These are phyloP conservation scores for Bubo bubo DNA, from an alignment of 2,113 vertebrate genomes.

Conservation along the genomic window DNA sequence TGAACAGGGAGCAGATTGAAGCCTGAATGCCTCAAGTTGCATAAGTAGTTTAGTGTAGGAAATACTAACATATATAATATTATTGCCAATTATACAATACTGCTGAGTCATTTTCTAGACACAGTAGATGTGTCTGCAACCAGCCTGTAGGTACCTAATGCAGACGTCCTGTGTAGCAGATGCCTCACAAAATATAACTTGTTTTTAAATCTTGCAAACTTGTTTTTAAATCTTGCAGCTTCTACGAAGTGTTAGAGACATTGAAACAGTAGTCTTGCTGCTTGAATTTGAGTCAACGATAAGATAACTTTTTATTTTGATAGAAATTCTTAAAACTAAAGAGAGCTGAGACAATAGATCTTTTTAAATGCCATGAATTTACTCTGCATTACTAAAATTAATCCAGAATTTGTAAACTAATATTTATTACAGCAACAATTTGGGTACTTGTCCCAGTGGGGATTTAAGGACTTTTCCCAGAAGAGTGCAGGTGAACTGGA, in stretches of 20 bases:
- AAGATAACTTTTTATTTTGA: neutral
- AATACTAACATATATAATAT: neutral
- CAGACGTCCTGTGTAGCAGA: rapidly evolving
- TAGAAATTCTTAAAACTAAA: neutral
- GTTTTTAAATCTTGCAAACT: neutral
- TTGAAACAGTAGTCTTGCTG: neutral
- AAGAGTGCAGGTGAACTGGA: neutral
- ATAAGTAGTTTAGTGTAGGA: neutral
- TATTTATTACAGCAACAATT: neutral
- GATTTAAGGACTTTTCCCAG: neutral
- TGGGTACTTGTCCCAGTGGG: neutral
- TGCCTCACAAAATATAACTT: neutral
- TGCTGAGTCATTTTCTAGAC: neutral
- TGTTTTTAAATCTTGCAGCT: neutral
- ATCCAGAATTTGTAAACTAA: neutral
- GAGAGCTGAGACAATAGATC: neutral
- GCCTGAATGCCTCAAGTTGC: neutral
- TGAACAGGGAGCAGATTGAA: neutral
- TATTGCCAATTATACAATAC: neutral
- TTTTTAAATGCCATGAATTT: neutral
- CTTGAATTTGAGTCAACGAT: neutral
- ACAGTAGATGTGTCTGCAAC: neutral
- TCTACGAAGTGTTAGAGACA: neutral
- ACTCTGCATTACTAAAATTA: neutral
- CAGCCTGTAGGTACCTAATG: neutral